Percentiles rank a stretch among this genome's conserved stretches.
phyloP scores from a whole-genome alignment of 2,113 vertebrate species.

The Sylvia atricapilla region DNA sequence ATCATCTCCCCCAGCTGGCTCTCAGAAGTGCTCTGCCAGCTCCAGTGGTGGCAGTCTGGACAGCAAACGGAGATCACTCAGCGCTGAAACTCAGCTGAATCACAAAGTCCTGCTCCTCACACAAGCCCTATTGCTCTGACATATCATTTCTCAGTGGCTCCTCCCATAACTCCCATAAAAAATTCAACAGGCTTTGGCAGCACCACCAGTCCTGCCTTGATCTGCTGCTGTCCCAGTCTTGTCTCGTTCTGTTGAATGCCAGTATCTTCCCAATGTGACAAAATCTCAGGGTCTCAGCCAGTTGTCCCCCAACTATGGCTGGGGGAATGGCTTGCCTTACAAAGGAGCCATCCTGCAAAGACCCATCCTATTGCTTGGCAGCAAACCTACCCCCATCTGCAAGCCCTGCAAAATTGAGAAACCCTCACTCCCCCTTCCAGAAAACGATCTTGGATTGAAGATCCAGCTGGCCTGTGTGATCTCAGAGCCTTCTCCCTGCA shows the following conservation, averaged over 20 bases:
- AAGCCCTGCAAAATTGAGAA: constrained; percentile 50
- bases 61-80: not conserved
- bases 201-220: not conserved
- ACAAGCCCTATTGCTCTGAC: not conserved
- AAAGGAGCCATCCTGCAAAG: not conserved
- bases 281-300: not conserved
- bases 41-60: not conserved
- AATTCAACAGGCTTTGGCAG: constrained; percentile 13
- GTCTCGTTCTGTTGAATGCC: not conserved
- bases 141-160: not conserved
- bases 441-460: constrained; percentile 47
- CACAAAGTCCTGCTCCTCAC: not conserved
- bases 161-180: not conserved
- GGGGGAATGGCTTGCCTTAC: not conserved
- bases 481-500: constrained; percentile 50
- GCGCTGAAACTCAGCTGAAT: not conserved
- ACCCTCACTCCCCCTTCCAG: constrained; percentile 26
- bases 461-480: constrained; percentile 53
- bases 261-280: not conserved
- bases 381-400: constrained; percentile 6
- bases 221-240: not conserved
- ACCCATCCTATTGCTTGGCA: not conserved
- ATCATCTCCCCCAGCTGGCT: not conserved
- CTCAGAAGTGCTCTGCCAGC: not conserved
- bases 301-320: not conserved